A percentile compares a stretch with the other conserved stretches of the same genome.
phyloP scores from a whole-genome alignment of 2,113 vertebrate genomes.

The Chunga burmeisteri region DNA sequence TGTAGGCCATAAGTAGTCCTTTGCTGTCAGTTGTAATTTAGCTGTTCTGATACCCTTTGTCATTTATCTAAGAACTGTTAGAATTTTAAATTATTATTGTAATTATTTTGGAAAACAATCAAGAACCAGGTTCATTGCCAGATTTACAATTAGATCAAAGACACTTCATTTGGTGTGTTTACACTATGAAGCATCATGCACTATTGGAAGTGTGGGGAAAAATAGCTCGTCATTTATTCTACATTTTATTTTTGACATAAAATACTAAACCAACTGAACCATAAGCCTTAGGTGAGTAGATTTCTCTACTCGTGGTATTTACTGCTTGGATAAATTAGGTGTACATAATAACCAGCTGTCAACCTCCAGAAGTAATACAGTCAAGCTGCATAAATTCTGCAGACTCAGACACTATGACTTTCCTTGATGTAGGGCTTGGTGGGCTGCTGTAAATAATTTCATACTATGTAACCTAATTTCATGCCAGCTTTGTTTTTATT shows the following conservation, averaged over 20 bases:
- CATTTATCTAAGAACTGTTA: slow-evolving; percentile 11
- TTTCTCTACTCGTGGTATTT: slow-evolving; percentile 66
- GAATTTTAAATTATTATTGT: slow-evolving; percentile 25
- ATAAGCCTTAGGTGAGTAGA: slow-evolving; percentile 64
- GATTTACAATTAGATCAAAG: slow-evolving; percentile 47
- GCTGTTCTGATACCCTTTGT: background rate
- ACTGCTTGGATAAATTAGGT: slow-evolving; percentile 74
- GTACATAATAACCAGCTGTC: slow-evolving; percentile 77
- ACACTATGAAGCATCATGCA: background rate
- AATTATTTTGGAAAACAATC: slow-evolving; percentile 31
- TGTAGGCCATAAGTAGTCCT: background rate
- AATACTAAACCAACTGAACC: slow-evolving; percentile 67
- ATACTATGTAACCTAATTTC: slow-evolving; percentile 68
- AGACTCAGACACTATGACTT: slow-evolving; percentile 13
- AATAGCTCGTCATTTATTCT: slow-evolving; percentile 60
- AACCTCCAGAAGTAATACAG: slow-evolving; percentile 67
- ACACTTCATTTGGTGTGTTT: slow-evolving; percentile 5
- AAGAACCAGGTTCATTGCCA: background rate
- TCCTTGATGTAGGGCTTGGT: slow-evolving; percentile 21
- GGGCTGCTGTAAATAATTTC: slow-evolving; percentile 64
- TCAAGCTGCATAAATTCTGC: slow-evolving; percentile 63
- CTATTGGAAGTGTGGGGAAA: background rate
- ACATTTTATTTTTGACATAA: slow-evolving; percentile 61
- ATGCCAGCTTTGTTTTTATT: slow-evolving; percentile 72
- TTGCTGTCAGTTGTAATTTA: background rate